These are phyloP conservation scores for Drosophila birchii DNA, from an alignment of 2,888 invertebrate genomes.

Conservation along the genomic window DNA sequence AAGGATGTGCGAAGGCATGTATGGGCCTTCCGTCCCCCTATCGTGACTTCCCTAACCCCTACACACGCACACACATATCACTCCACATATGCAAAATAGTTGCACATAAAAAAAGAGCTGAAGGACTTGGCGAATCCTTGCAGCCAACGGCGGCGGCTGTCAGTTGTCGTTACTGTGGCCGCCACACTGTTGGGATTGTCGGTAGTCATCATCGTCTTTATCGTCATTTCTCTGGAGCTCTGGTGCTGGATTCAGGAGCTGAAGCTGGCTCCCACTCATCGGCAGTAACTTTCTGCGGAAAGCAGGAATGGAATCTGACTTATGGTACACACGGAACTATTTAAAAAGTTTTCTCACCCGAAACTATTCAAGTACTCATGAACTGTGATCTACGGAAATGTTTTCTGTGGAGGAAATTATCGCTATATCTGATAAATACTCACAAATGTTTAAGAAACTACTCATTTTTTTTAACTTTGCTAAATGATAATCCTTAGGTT, in stretches of 20 bases:
- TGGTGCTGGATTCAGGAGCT: not conserved
- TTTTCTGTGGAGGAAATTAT: not conserved
- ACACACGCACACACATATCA: constrained; percentile 3
- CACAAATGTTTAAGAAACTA: not conserved
- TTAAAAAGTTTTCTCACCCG: not conserved
- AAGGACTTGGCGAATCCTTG: constrained; percentile 60
- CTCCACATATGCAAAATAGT: constrained; percentile 74
- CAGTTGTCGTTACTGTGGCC: constrained; percentile 41
- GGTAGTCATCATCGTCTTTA: constrained; percentile 53
- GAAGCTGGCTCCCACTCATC: constrained; percentile 12
- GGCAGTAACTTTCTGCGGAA: constrained; percentile 33
- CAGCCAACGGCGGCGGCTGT: constrained; percentile 57
- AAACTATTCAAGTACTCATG: not conserved
- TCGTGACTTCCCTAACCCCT: constrained; percentile 33
- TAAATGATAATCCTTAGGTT: not conserved
- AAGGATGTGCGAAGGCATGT: constrained; percentile 42
- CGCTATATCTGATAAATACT: not conserved
- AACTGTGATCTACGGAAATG: not conserved
- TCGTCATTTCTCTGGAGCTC: constrained; percentile 18
- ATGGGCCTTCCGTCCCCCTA: constrained; percentile 11
- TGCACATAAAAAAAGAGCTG: constrained; percentile 75
- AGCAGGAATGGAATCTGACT: constrained; percentile 83
- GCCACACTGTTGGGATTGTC: constrained; percentile 42
- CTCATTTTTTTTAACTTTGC: too few species aligned
- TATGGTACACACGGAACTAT: constrained; percentile 41